phyloP scores from a whole-genome alignment of 1,140 invertebrate species.

The Ceratosolen fusciceps region DNA sequence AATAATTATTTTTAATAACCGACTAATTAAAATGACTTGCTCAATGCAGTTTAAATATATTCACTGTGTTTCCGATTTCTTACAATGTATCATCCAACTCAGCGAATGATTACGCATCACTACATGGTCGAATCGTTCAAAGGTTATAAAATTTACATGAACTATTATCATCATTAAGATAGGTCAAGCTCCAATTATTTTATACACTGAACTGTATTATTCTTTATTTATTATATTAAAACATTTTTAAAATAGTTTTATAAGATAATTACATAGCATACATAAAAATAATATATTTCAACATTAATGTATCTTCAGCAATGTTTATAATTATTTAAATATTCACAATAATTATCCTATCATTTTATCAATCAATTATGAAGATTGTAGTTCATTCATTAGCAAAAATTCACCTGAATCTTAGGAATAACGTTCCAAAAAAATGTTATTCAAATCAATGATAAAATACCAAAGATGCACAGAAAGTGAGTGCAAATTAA shows the following conservation, averaged over 20 bases:
- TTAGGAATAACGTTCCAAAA: slow-evolving; percentile 79
- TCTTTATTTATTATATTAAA: no score
- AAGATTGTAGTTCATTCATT: slow-evolving; percentile 76
- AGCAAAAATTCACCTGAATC: slow-evolving; percentile 78
- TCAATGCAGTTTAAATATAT: background rate
- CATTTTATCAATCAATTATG: slow-evolving; percentile 57
- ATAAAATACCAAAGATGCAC: slow-evolving; percentile 73
- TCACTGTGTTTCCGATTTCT: background rate
- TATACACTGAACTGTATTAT: no score
- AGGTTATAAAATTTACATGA: slow-evolving; percentile 13
- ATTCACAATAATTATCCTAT: background rate
- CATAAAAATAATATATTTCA: background rate
- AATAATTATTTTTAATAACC: background rate
- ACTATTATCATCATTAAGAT: background rate
- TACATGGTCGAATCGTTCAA: slow-evolving; percentile 1
- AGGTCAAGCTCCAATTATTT: background rate
- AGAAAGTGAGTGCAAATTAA: no score
- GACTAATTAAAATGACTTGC: slow-evolving; percentile 21
- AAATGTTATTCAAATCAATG: slow-evolving; percentile 79
- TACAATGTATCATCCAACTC: background rate
- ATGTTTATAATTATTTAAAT: no score
- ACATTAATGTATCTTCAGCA: no score
- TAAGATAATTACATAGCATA: background rate
- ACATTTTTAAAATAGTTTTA: background rate
- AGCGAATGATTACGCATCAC: background rate